These are phyloP conservation scores for Hassar affinis DNA, from an alignment of 2,113 vertebrate genomes.

Conservation along the genomic window DNA sequence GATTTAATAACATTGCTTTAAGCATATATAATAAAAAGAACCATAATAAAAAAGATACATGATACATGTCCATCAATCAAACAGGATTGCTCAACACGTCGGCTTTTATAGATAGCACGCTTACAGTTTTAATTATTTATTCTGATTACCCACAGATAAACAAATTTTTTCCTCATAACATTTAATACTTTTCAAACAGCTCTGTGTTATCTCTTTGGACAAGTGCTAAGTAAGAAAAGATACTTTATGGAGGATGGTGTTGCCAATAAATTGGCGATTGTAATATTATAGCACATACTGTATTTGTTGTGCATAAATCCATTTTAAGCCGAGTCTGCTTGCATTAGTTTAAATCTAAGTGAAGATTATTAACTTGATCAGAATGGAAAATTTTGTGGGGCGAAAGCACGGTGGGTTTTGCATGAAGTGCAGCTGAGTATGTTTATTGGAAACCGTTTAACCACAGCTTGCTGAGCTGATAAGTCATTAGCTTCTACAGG, in stretches of 20 bases:
- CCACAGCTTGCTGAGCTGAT: conserved; percentile 31
- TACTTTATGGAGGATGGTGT: not conserved
- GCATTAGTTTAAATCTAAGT: not conserved
- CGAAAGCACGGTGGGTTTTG: conserved; percentile 28
- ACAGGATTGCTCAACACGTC: not conserved
- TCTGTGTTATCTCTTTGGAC: not conserved
- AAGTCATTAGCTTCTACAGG: conserved; percentile 25
- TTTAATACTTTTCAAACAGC: not conserved
- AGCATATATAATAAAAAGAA: not conserved
- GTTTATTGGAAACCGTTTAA: conserved; percentile 45
- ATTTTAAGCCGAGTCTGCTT: not conserved
- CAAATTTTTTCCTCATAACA: not conserved
- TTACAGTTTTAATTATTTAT: not conserved
- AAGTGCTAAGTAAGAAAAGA: not conserved
- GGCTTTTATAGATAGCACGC: not conserved
- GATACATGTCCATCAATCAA: not conserved
- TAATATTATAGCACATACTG: not conserved
- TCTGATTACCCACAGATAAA: not conserved
- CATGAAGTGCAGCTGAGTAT: not conserved
- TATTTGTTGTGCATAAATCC: not conserved
- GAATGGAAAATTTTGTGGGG: conserved; percentile 25
- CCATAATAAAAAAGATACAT: not conserved
- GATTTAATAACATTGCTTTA: not conserved
- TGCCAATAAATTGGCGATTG: not conserved
- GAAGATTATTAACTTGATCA: not conserved